A percentile compares a stretch with the other conserved stretches of the same genome.
These are phyloP conservation scores for Mirounga angustirostris DNA, from an alignment of 2,113 vertebrate species.

Conservation along the genomic window DNA sequence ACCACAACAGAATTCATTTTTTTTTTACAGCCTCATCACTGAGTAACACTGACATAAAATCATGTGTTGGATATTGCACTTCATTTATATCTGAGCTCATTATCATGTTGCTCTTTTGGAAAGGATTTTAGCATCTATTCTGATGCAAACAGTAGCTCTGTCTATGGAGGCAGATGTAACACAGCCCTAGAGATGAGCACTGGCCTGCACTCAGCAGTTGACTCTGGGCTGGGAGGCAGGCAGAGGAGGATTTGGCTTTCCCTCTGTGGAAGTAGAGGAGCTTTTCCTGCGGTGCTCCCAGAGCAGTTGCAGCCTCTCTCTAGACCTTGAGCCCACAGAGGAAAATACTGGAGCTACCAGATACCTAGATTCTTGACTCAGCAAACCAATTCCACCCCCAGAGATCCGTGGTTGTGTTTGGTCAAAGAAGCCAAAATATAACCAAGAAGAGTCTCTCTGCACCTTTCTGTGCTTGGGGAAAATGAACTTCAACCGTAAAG, in stretches of 20 bases:
- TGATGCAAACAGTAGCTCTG: not conserved
- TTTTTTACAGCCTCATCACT: not conserved
- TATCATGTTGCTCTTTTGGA: not conserved
- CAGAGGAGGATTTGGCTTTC: not conserved
- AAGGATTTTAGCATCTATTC: not conserved
- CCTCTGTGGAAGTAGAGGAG: not conserved
- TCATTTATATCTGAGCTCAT: slow-evolving; percentile 12
- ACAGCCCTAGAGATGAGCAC: not conserved
- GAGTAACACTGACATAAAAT: slow-evolving; percentile 1
- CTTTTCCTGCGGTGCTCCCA: not conserved
- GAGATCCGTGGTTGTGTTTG: not conserved
- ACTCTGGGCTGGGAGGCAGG: not conserved
- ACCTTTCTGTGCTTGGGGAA: not conserved
- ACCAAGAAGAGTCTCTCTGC: not conserved
- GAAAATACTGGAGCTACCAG: not conserved
- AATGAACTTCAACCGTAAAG: not conserved
- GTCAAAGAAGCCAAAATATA: not conserved
- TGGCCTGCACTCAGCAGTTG: not conserved
- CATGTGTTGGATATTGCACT: not conserved
- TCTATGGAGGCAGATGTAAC: not conserved
- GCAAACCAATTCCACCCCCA: not conserved
- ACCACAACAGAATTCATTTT: not conserved
- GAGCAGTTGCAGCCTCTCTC: not conserved
- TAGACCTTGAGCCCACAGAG: not conserved
- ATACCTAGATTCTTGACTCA: not conserved